Evolutionary conservation across 2,113 vertebrate species (phyloP).

Genomic region (Peromyscus californicus): DNA sequence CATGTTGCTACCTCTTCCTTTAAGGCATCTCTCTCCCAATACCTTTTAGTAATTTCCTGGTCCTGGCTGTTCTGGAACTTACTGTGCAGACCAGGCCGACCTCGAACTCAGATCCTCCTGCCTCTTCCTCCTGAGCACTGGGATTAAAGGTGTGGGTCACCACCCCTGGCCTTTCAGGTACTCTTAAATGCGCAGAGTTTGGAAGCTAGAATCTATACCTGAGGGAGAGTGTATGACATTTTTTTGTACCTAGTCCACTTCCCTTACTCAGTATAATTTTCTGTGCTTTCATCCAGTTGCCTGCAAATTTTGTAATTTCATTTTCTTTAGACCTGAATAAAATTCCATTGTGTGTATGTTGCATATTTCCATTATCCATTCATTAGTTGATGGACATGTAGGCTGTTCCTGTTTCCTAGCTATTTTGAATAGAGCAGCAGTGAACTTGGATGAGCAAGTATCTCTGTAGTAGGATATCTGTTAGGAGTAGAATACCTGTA

Average conservation of each 20-base stretch:
- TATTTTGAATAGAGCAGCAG: neutral
- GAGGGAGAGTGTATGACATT: neutral
- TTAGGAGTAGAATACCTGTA: neutral
- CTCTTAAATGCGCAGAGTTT: neutral
- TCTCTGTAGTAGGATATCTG: neutral
- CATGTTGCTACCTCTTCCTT: neutral
- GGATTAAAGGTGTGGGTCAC: neutral
- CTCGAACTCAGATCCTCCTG: neutral
- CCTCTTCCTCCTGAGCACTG: neutral
- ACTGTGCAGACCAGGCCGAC: neutral
- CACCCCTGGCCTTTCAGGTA: neutral
- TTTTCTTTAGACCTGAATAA: neutral
- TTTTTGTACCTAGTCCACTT: neutral
- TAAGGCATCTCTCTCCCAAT: neutral
- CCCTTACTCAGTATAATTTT: neutral
- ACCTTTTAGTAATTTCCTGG: neutral
- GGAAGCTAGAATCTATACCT: neutral
- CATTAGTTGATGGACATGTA: neutral
- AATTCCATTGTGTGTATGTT: neutral
- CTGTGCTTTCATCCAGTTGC: neutral
- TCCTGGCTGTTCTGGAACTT: neutral
- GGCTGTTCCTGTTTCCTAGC: neutral
- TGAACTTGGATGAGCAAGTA: neutral
- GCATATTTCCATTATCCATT: neutral
- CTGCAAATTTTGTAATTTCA: neutral